phyloP scores from a whole-genome alignment of 2,113 vertebrate genomes.

The Hemibates koningsi region DNA sequence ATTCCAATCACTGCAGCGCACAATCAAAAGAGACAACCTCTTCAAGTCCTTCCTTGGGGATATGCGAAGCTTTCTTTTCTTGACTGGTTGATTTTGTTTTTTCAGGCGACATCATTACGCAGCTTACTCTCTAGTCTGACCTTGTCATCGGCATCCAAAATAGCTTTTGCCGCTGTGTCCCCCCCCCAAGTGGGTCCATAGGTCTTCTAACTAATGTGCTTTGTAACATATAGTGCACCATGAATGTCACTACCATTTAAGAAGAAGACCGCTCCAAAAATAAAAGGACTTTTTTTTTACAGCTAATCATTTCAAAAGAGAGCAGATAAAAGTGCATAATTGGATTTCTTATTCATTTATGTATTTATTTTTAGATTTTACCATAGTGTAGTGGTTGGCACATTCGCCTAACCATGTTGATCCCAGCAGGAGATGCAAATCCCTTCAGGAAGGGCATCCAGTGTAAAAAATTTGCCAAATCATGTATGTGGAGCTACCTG shows the following conservation, averaged over 20 bases:
- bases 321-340: not conserved
- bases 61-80: not conserved
- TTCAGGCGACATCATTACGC: not conserved
- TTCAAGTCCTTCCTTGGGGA: not conserved
- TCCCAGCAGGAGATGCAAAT: not conserved
- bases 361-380: not conserved
- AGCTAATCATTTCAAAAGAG: not conserved
- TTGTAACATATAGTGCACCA: not conserved
- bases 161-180: not conserved
- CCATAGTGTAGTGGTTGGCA: not conserved
- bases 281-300: not conserved
- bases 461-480: not conserved
- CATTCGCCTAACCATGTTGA: not conserved
- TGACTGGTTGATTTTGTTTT: not conserved
- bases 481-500: not conserved
- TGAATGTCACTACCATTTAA: slow-evolving; percentile 9
- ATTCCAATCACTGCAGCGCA: not conserved
- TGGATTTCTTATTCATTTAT: not conserved
- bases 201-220: slow-evolving; percentile 3
- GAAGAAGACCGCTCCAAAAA: not conserved
- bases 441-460: not conserved
- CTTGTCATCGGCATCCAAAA: slow-evolving; percentile 5
- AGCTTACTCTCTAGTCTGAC: not conserved
- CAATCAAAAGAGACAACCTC: not conserved
- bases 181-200: not conserved